Evolutionary conservation across 2,797 vertebrate genomes (phyloP).

Genomic region (Chaetophractus vellerosus): DNA sequence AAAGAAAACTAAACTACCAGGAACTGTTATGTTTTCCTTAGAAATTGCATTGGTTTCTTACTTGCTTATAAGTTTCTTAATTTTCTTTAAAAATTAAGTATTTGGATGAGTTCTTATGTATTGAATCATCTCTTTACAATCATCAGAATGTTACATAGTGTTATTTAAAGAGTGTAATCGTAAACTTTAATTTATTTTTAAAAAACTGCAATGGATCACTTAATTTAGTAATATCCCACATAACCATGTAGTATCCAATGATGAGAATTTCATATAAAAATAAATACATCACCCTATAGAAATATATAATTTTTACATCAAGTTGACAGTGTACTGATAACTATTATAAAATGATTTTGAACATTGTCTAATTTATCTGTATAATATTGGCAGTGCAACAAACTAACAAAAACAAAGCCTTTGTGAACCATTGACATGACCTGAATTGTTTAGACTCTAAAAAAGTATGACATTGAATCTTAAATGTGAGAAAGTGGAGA

Average conservation of each 20-base stretch:
- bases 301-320: neutral
- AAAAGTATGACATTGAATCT: neutral
- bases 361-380: neutral
- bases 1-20: constrained; percentile 26
- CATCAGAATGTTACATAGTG: neutral
- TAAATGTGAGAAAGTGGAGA: constrained; percentile 31
- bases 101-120: neutral
- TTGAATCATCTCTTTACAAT: neutral
- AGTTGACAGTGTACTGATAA: neutral
- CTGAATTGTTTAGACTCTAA: constrained; percentile 19
- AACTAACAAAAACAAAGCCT: neutral
- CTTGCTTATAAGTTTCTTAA: neutral
- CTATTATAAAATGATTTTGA: constrained; percentile 51
- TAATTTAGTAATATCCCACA: neutral
- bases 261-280: neutral
- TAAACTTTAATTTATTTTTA: neutral
- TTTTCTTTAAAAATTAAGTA: constrained; percentile 55
- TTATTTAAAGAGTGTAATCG: neutral
- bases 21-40: neutral
- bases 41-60: neutral
- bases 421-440: neutral
- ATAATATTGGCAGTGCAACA: neutral
- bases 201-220: neutral
- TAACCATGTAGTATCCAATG: neutral
- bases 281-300: constrained; percentile 4